phyloP scores from a whole-genome alignment of 2,797 vertebrate species.

The Tangara arthus region DNA sequence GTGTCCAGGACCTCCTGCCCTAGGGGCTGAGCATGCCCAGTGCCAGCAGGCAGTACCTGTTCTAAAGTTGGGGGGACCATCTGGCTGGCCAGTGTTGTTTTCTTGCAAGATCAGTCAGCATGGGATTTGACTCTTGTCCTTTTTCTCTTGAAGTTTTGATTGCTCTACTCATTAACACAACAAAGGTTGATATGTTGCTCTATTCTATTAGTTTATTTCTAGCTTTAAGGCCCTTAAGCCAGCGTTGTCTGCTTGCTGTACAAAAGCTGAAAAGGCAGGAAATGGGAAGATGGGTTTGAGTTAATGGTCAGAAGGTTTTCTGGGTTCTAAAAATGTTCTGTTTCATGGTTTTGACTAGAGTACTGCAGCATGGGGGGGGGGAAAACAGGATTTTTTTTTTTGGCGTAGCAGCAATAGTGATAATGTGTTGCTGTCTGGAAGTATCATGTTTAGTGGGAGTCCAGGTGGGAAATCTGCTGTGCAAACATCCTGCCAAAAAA shows the following conservation, averaged over 20 bases:
- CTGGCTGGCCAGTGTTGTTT: not conserved
- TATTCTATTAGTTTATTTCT: not conserved
- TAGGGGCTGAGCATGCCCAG: fast-evolving
- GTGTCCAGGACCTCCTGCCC: not conserved
- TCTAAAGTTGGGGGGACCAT: not conserved
- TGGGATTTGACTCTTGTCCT: not conserved
- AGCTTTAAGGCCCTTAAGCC: not conserved
- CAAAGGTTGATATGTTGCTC: not conserved
- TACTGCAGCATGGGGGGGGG: not conserved
- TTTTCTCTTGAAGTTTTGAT: not conserved
- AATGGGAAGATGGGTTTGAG: not conserved
- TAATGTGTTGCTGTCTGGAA: not conserved
- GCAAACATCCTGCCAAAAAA: not conserved
- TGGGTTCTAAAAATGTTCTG: not conserved
- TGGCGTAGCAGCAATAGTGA: not conserved
- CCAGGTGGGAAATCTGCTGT: not conserved
- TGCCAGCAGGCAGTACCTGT: not conserved
- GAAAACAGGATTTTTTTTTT: no score
- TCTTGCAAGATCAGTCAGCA: not conserved
- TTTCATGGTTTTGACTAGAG: not conserved
- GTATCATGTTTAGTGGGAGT: not conserved
- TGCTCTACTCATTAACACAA: not conserved
- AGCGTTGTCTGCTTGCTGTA: not conserved
- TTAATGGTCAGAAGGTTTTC: not conserved
- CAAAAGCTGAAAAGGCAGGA: not conserved